These are phyloP conservation scores for Oikopleura dioica DNA, from an alignment of 23 tunicate genomes.

Conservation along the genomic window DNA sequence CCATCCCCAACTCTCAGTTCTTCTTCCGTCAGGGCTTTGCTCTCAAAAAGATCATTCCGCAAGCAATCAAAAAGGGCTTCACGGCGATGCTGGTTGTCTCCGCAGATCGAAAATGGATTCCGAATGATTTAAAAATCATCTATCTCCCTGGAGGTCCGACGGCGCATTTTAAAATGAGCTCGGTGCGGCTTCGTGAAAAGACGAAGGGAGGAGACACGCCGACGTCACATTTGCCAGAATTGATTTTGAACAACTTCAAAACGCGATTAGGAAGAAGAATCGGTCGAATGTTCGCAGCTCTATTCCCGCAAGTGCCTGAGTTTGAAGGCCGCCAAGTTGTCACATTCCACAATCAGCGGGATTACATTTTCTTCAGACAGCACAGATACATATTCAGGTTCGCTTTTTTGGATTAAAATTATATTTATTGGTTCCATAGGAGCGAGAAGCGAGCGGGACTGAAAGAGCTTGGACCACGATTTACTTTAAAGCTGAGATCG, in stretches of 20 bases:
- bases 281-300: conserved; percentile 71
- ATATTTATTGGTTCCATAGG: conserved; percentile 29
- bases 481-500: conserved; percentile 63
- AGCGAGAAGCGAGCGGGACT: conserved; percentile 70
- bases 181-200: conserved; percentile 46
- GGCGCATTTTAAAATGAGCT: conserved; percentile 68
- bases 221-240: conserved; percentile 57
- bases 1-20: conserved; percentile 29
- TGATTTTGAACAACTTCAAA: conserved; percentile 59
- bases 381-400: conserved; percentile 2
- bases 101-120: conserved; percentile 58
- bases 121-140: conserved; percentile 51
- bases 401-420: background rate
- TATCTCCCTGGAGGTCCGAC: conserved; percentile 96
- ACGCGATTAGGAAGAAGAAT: conserved; percentile 64
- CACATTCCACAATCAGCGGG: conserved; percentile 93
- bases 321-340: conserved; percentile 86
- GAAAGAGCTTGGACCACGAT: conserved; percentile 85
- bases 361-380: conserved; percentile 32
- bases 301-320: conserved; percentile 74
- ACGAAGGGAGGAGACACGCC: conserved; percentile 33
- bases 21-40: conserved; percentile 32
- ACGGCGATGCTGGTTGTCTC: conserved; percentile 74
- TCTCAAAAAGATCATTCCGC: conserved; percentile 64
- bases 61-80: conserved; percentile 44